A percentile compares a stretch with the other conserved stretches of the same genome.
phyloP scores from a whole-genome alignment of 2,113 vertebrate genomes.

The Pygoscelis adeliae region DNA sequence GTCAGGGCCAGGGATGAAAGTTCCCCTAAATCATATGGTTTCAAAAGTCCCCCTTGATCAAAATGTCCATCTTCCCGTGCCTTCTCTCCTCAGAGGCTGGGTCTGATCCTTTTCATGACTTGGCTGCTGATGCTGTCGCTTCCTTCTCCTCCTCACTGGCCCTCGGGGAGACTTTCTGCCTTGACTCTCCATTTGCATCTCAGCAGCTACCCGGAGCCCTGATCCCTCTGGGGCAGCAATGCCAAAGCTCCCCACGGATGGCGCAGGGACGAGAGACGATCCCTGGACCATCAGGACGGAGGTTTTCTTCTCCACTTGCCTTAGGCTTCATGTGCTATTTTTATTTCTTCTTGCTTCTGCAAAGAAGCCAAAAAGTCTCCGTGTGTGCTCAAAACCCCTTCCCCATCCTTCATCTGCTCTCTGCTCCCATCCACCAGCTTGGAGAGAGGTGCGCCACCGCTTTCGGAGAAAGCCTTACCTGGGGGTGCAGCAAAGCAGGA shows the following conservation, averaged over 20 bases:
- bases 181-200: background rate
- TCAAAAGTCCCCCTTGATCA: background rate
- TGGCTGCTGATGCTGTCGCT: background rate
- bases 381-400: background rate
- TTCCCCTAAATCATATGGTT: rapidly evolving
- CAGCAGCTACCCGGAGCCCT: background rate
- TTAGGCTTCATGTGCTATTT: background rate
- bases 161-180: background rate
- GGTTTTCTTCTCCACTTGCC: background rate
- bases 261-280: background rate
- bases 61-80: rapidly evolving
- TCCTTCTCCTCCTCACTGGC: background rate
- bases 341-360: background rate
- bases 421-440: background rate
- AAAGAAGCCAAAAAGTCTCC: background rate
- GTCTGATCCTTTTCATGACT: background rate
- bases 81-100: background rate
- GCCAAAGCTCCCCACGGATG: background rate
- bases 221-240: background rate
- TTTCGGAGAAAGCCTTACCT: background rate
- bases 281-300: background rate
- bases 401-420: background rate
- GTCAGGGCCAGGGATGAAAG: background rate
- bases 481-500: background rate
- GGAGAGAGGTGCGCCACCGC: background rate